These are phyloP conservation scores for Drosophila kepulauana DNA, from an alignment of 1,140 invertebrate genomes.

Conservation along the genomic window DNA sequence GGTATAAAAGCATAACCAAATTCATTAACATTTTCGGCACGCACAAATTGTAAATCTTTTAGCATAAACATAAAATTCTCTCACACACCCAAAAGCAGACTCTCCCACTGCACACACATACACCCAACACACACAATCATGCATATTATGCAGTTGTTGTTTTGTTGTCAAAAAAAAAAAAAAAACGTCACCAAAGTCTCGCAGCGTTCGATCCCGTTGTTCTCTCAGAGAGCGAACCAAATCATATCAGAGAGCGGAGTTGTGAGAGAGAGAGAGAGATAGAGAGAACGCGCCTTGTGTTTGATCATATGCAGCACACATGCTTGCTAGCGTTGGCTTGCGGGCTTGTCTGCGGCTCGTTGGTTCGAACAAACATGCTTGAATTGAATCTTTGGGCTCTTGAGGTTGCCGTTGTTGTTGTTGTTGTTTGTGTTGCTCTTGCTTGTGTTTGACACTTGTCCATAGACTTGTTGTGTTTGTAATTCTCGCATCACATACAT, in stretches of 20 bases:
- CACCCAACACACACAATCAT: not conserved
- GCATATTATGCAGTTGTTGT: constrained; percentile 18
- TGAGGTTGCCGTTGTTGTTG: not conserved
- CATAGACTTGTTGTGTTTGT: constrained; percentile 16
- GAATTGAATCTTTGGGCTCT: constrained; percentile 1
- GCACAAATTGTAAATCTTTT: constrained; percentile 82
- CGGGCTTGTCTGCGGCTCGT: constrained; percentile 9
- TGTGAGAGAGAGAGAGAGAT: not conserved
- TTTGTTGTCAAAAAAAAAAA: constrained; percentile 37
- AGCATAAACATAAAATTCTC: constrained; percentile 72
- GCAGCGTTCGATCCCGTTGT: constrained; percentile 3
- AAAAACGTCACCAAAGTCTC: constrained; percentile 28
- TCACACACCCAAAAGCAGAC: constrained; percentile 16
- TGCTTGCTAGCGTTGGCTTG: constrained; percentile 2
- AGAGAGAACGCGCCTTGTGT: not conserved
- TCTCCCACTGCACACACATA: constrained; percentile 25
- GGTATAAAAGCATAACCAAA: constrained; percentile 66
- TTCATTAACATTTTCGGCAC: constrained; percentile 83
- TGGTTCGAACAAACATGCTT: constrained; percentile 23
- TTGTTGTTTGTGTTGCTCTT: not conserved
- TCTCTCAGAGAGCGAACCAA: not conserved
- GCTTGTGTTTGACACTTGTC: constrained; percentile 21
- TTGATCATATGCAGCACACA: constrained; percentile 16
- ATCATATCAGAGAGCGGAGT: too few relatives aligned
- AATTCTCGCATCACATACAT: constrained; percentile 18